Base-by-base conservation (phyloP, 2,888 invertebrate species). In the Drosophila rubida region DNA sequence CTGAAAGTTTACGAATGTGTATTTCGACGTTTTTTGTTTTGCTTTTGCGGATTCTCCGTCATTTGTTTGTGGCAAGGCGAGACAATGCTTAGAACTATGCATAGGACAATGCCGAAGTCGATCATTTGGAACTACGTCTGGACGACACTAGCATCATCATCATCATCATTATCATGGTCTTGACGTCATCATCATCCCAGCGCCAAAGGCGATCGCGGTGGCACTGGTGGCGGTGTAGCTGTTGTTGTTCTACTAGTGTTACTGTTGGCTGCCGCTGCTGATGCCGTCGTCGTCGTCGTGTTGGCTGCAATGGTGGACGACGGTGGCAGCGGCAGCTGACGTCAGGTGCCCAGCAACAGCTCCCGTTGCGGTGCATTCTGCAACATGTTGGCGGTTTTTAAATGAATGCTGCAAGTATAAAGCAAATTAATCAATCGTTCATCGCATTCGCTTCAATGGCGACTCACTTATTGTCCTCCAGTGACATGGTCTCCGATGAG, bases 401-500 rank as follows among this genome's bases (percentile, higher is more conserved):
- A 78, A 66, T 91, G 91, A 65, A 91, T 81, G 67, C 91, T 91
- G 19, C 0, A 65, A 58, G n/a, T 1, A 13, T 8, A 44, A 22
- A 27, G 4, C 4, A 14, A 14, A 37, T 37, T 32, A 2, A n/a
- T 39, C 7, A 2, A 27, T 16, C 11, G 4, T 2, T 11, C n/a
- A n/a, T 19, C 9, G 0, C 2, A 3, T 6, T 48, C n/a, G 7
- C 30, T 30, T 19, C 6, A 9, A 5, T 32, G 8, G 3, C 2
- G 2, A 53, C 88, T 89, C 76, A 91, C 91, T 91, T 91, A 87
- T 91, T 91, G 85, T 91, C 91, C 79, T 91, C 91, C 85, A 91
- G 64, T 45, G 91, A 91, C 88, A 91, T 91, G 44, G 91, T 91
- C 75, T 91, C 91, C 77, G 90, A 90, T 64, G 91, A 91, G 61